Conservation (phyloP, 2,888 invertebrate species). For the Nineta flava region DNA sequence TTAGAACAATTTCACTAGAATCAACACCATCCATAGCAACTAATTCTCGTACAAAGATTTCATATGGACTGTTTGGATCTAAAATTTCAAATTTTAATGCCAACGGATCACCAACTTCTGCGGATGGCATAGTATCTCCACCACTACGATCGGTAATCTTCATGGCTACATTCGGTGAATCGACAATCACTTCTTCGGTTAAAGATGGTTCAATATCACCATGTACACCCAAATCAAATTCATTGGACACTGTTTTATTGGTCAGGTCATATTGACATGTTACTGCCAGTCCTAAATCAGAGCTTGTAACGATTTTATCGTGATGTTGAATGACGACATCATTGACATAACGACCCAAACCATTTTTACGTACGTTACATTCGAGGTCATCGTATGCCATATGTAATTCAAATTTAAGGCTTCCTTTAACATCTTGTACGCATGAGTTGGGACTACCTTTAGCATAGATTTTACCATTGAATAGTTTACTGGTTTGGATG, state of each 20-base stretch:
- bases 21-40: slow-evolving; percentile 91
- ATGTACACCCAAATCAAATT: slow-evolving; percentile 76
- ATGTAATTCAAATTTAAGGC: slow-evolving; percentile 77
- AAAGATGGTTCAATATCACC: slow-evolving; percentile 76
- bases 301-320: slow-evolving; percentile 87
- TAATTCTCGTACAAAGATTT: slow-evolving; percentile 86
- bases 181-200: slow-evolving; percentile 82
- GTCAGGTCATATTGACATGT: slow-evolving; percentile 89
- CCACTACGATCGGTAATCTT: slow-evolving; percentile 75
- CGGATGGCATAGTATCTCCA: slow-evolving; percentile 68
- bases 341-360: slow-evolving; percentile 73
- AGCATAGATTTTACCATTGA: slow-evolving; percentile 89
- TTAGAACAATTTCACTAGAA: slow-evolving; percentile 80
- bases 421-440: slow-evolving; percentile 73
- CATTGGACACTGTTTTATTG: slow-evolving; percentile 86
- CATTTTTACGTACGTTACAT: slow-evolving; percentile 82
- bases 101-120: slow-evolving; percentile 85
- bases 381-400: slow-evolving; percentile 88
- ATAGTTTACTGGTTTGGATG: slow-evolving; percentile 80
- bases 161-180: slow-evolving; percentile 91
- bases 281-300: slow-evolving; percentile 82
- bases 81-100: slow-evolving; percentile 83
- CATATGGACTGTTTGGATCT: slow-evolving; percentile 85
- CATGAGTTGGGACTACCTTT: slow-evolving; percentile 89
- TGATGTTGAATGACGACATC: slow-evolving; percentile 92